Conservation (phyloP, 1,140 invertebrate genomes). For the Pseudomyrmex flavicornis region DNA sequence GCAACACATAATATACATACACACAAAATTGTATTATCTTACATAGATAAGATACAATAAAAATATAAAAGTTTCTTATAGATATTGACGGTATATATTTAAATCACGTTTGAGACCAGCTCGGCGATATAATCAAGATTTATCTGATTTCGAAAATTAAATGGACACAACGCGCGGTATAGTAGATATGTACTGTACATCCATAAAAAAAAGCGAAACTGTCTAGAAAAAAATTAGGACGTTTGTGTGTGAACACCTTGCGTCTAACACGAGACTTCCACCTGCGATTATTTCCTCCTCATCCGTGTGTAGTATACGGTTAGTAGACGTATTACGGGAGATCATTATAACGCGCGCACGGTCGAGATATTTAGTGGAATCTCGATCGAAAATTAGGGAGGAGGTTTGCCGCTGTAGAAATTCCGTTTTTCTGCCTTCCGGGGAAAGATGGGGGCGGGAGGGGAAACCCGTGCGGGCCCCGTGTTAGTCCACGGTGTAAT, state of each 20-base stretch:
- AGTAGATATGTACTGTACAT: no score
- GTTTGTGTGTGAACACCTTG: constrained; percentile 19
- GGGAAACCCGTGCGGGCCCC: background rate
- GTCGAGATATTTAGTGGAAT: constrained; percentile 55
- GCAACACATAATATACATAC: no score
- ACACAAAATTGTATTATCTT: no score
- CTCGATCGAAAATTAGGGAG: constrained; percentile 52
- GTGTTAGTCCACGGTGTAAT: constrained; percentile 60
- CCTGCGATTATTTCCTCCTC: constrained; percentile 52
- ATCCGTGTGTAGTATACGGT: constrained; percentile 27
- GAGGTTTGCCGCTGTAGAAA: constrained; percentile 31
- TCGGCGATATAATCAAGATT: background rate
- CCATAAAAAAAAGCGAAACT: background rate
- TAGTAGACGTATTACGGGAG: constrained; percentile 59
- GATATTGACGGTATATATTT: background rate
- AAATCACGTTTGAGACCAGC: background rate
- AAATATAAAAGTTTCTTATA: background rate
- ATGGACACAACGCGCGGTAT: background rate
- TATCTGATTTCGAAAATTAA: background rate
- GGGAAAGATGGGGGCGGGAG: constrained; percentile 10
- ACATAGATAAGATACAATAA: background rate
- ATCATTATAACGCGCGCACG: constrained; percentile 62
- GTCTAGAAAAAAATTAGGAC: constrained; percentile 24
- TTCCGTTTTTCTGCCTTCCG: constrained; percentile 63
- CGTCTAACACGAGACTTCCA: constrained; percentile 54